Evolutionary conservation across 1,140 invertebrate genomes (phyloP), one percentile per base, ranked within the genome.

Genomic region (Pogonomyrmex barbatus): DNA sequence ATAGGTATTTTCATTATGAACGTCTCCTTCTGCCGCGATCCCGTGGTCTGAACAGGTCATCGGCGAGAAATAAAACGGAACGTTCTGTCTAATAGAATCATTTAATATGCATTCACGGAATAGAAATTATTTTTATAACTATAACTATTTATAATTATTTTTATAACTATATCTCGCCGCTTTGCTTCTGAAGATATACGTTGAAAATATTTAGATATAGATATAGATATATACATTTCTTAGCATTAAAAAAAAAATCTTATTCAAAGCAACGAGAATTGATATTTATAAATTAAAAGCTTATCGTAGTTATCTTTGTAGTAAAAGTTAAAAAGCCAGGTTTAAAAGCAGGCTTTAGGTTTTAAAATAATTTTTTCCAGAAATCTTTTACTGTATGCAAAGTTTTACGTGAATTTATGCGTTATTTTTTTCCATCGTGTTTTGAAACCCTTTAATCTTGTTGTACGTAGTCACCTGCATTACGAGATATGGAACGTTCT

Each of bases 1-100:
- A 73, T 42, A 73, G 30, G 17, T 42, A 5, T 82, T 73, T 73
- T 73, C 67, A 73, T 73, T 73, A 60, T 82, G 17, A 45, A 47
- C 42, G 9, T 39, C 47, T 73, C 14, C 67, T 50, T 36, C 65
- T 52, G 17, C 39, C 2, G 42, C 75, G 24, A 45, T 39, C 12
- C 24, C 2, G 10, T 30, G 39, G 77, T 42, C 56, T 6, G n/a
- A 79, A 6, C 77, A n/a, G 12, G 33, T 67, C 77, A 67, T 79
- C 12, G 63, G 45, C 24, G 56, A 62, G 14, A 62, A 45, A 17
- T 82, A 82, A 45, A 73, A 47, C 3, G n/a, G 36, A 4, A 30
- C n/a, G n/a, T 39, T 79, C 17, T 24, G 52, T 47, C 39, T 60
- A 71, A 68, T 30, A 42, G 39, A 58, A 36, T 60, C 17, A 6